Percentiles rank a stretch among this genome's conserved stretches.
Conservation (phyloP, 1,140 invertebrate species). For the Amyelois transitella region DNA sequence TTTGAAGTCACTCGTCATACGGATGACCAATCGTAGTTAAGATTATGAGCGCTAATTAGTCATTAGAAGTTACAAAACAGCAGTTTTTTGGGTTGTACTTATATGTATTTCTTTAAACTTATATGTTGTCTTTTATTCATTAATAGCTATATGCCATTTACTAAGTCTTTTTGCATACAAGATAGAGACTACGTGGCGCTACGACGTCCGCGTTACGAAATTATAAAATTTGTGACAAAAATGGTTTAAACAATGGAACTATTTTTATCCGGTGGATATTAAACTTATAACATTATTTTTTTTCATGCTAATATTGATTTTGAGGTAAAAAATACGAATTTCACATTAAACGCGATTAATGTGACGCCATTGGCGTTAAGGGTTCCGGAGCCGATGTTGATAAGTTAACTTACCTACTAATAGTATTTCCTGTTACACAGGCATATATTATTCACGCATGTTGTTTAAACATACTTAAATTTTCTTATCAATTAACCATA, state of each 20-base stretch:
- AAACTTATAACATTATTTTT: no score
- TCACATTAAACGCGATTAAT: constrained; percentile 19
- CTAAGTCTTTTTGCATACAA: no score
- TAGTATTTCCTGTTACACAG: neutral
- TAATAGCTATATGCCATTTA: no score
- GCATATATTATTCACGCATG: neutral
- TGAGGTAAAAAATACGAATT: constrained; percentile 9
- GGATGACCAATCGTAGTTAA: neutral
- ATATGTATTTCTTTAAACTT: no score
- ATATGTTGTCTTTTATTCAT: no score
- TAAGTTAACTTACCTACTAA: neutral
- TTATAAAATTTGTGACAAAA: no score
- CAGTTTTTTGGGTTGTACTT: no score
- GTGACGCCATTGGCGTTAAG: neutral
- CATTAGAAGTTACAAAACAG: neutral
- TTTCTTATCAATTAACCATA: constrained; percentile 1
- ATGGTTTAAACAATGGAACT: no score
- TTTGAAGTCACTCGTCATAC: constrained; percentile 13
- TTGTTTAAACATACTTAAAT: neutral
- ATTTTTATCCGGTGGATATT: no score
- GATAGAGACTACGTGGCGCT: no score
- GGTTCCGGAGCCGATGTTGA: neutral
- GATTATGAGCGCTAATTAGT: neutral
- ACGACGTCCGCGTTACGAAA: no score
- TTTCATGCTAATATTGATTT: neutral